Base-by-base conservation (phyloP, 2,797 vertebrate species). In the Rhinatrema bivittatum region DNA sequence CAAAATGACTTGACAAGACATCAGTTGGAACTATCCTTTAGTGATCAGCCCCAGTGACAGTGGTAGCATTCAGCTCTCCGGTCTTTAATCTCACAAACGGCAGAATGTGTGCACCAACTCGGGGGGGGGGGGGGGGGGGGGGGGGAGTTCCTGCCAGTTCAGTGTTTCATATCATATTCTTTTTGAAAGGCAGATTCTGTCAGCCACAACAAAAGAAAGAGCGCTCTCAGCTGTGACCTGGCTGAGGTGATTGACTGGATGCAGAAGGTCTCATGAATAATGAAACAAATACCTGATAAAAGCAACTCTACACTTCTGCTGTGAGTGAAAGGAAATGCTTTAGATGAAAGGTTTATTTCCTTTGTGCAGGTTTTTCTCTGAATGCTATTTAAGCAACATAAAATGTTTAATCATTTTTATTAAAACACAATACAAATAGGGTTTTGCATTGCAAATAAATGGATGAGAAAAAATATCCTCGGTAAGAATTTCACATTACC, bases 181-280 rank as follows among this genome's bases (percentile, higher is more conserved):
- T 50, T 43, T 39, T 31, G 42, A 47, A 15, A 32, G 15, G 4
- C 16, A 35, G 10, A 1, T 16, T 53, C 21, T 10, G 14, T 9
- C 12, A 34, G n/a, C 5, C 30, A 16, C 16, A 29, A 9, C 15
- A 16, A 11, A 9, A 23, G 16, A 37, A 35, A 44, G 27, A 27
- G 9, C 10, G 5, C 3, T 57, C 32, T 57, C 9, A 32, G 11
- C 25, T 33, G 20, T 46, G 40, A 19, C 46, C 31, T 42, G 16
- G 5, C 10, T 42, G 39, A 21, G 16, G 16, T 42, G 32, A 53
- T 21, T 22, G 29, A 28, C 21, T 46, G 29, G 16, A 15, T 51
- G 27, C 42, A 56, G 50, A 51, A 49, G 36, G 23, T 14, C 16
- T 49, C n/a, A 38, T 45, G 50, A 53, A 56, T 62, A 57, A 56